Percentiles rank a stretch among this genome's conserved stretches.
Conservation (phyloP, 1,140 invertebrate genomes). For the Papilio dardanus region DNA sequence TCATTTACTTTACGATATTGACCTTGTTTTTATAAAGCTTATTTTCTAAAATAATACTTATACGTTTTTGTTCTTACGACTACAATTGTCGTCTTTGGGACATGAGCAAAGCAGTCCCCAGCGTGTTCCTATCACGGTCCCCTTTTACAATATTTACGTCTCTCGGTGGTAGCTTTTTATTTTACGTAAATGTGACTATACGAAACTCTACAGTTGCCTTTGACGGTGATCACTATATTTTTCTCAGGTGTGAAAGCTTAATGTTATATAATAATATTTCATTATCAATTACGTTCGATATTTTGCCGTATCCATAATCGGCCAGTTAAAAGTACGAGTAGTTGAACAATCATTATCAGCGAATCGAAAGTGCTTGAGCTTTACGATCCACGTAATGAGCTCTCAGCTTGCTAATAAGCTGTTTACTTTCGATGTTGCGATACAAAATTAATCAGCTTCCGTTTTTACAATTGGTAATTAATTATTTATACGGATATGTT, state of each 20-base stretch:
- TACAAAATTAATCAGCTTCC: conserved; percentile 9
- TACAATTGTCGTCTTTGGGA: no score
- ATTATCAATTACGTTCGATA: conserved; percentile 27
- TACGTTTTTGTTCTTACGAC: neutral
- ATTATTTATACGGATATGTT: no score
- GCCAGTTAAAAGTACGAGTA: conserved; percentile 23
- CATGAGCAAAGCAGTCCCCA: neutral
- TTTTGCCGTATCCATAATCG: conserved; percentile 19
- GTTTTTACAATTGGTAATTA: neutral
- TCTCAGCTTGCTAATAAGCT: conserved; percentile 30
- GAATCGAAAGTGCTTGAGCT: conserved; percentile 25
- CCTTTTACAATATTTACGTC: neutral
- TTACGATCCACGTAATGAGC: conserved; percentile 8
- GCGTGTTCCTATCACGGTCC: neutral
- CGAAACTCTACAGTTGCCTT: neutral
- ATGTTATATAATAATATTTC: conserved; percentile 12
- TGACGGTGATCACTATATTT: neutral
- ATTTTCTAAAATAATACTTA: neutral
- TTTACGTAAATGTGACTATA: neutral
- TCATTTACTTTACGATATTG: neutral
- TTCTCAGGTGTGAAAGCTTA: neutral
- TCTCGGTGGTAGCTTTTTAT: neutral
- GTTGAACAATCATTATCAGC: conserved; percentile 19
- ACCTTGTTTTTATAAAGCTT: neutral
- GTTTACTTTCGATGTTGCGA: conserved; percentile 10